Conservation (phyloP, 2,888 invertebrate genomes). For the Epiblema foenella region DNA sequence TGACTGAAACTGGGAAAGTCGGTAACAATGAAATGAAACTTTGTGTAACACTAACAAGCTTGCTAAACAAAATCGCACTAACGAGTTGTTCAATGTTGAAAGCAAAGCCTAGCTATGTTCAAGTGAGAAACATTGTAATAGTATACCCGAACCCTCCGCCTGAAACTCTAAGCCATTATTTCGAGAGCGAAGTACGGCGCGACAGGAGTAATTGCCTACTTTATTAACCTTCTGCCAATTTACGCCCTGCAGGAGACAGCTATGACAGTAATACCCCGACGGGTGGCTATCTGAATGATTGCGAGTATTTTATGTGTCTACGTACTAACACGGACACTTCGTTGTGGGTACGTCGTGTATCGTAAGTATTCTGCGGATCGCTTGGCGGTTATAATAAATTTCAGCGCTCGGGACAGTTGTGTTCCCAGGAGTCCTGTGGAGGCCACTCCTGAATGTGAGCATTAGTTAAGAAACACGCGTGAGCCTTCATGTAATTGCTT, state of each 20-base stretch:
- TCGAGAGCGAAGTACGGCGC: conserved; percentile 27
- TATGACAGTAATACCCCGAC: conserved; percentile 42
- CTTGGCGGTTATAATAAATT: conserved; percentile 33
- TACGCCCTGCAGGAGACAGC: conserved; percentile 52
- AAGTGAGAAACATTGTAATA: conserved; percentile 27
- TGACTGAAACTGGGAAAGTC: background rate
- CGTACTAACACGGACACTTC: conserved; percentile 20
- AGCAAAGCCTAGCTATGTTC: too few species aligned
- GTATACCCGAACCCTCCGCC: conserved; percentile 4
- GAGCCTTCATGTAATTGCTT: conserved; percentile 24
- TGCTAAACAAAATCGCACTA: conserved; percentile 9
- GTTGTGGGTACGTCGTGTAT: conserved; percentile 29
- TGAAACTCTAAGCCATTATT: conserved; percentile 45
- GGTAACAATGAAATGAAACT: conserved; percentile 18
- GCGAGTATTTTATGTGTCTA: background rate
- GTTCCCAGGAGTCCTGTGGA: conserved; percentile 28
- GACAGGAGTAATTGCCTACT: conserved; percentile 41
- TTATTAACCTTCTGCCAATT: conserved; percentile 55
- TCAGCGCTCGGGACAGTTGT: conserved; percentile 6
- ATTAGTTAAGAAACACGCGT: conserved; percentile 9
- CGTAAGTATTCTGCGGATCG: conserved; percentile 22
- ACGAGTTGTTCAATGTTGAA: conserved; percentile 9
- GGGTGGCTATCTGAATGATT: conserved; percentile 33
- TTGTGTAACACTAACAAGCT: conserved; percentile 12
- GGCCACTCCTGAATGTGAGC: conserved; percentile 22